Evolutionary conservation across 2,797 vertebrate genomes (phyloP), one percentile per base, ranked within the genome.

Genomic region (Hirundo rustica): DNA sequence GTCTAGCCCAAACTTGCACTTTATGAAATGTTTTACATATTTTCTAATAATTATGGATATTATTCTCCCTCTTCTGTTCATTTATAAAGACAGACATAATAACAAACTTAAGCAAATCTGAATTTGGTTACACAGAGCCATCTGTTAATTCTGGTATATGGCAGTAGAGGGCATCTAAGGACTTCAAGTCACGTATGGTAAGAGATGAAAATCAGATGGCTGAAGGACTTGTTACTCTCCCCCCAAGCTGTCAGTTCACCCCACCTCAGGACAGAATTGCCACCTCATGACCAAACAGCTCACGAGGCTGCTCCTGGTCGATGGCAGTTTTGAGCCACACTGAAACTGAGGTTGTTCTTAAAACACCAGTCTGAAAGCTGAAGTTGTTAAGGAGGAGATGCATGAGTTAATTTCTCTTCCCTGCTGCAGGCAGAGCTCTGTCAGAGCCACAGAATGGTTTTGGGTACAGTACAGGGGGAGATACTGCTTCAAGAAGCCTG

Each of bases 121-220:
- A 93, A 84, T 79, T 81, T 29, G 71, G 67, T 94, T 95, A 91
- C 76, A 64, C 25, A 22, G 27, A 83, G 55, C 76, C 94, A 93
- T 94, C 94, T 96, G 93, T 89, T 92, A 96, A 91, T 96, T 91
- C 94, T 95, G 51, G 60, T 91, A 29, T 58, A 80, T 20, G 70
- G 91, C 95, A 92, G 95, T 76, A 96, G 95, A 95, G 95, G 95
- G 95, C 94, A 95, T 96, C 95, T 96, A 90, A 96, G 96, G 93
- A 96, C 92, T 96, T 95, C 66, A 27, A 95, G 93, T 94, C 85
- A 58, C 92, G 91, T 81, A 88, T 66, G 88, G 94, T 51, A 36
- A 74, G 66, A 90, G 90, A 90, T 92, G 95, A 91, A 84, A 90
- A 94, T 95, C 95, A 93, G 79, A 93, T 64, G 88, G 94, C 73